phyloP scores from a whole-genome alignment of 2,888 invertebrate genomes.

The Harpagoxenus sublaevis region DNA sequence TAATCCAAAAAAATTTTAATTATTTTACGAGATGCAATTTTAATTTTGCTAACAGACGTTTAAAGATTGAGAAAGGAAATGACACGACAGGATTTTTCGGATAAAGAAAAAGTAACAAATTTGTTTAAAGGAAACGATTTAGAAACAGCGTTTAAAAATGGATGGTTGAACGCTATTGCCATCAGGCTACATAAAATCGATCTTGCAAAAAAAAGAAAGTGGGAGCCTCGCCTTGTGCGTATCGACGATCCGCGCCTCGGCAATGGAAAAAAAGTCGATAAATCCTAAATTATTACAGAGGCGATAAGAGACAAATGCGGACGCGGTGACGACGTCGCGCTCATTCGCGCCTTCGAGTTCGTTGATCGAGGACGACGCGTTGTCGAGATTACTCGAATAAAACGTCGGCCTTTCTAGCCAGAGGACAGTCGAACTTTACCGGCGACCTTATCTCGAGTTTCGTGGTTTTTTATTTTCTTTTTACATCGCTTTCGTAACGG shows the following conservation, averaged over 20 bases:
- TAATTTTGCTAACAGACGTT: not conserved
- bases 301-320: conserved; percentile 43
- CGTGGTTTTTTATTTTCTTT: not conserved
- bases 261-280: conserved; percentile 47
- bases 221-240: conserved; percentile 1
- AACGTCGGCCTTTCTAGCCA: not conserved
- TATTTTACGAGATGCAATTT: not conserved
- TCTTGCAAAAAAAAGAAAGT: conserved; percentile 18
- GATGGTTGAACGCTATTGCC: not conserved
- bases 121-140: not conserved
- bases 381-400: conserved; percentile 16
- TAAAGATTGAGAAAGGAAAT: not conserved
- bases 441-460: not conserved
- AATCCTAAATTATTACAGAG: conserved; percentile 59
- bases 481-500: not conserved
- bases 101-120: not conserved
- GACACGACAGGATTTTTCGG: not conserved
- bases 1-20: not conserved
- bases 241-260: conserved; percentile 23
- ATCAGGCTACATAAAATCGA: conserved; percentile 28
- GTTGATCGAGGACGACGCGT: conserved; percentile 53
- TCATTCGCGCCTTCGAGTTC: conserved; percentile 57
- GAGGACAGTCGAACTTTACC: not conserved
- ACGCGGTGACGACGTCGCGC: conserved; percentile 42
- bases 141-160: not conserved